Percentiles rank a stretch among this genome's conserved stretches.
Evolutionary conservation across 1,140 invertebrate genomes (phyloP).

Genomic region (Tetragnatha versicolor): DNA sequence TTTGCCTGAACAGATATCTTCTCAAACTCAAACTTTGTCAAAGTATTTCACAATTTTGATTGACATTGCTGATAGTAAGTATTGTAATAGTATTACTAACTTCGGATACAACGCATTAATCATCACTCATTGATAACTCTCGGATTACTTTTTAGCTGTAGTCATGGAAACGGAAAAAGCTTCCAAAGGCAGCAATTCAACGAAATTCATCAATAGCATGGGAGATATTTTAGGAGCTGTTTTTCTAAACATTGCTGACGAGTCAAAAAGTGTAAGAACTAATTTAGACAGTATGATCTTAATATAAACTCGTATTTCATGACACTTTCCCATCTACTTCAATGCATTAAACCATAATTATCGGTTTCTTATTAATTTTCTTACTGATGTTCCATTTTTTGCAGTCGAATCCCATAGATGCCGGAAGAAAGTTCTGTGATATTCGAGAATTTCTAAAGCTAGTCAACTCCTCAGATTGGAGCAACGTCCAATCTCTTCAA

Average conservation of each 20-base stretch:
- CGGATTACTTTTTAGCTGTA: background rate
- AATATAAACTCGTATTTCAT: background rate
- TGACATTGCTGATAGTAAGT: conserved; percentile 18
- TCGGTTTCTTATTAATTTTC: background rate
- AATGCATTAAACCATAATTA: background rate
- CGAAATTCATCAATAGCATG: background rate
- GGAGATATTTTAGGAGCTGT: conserved; percentile 10
- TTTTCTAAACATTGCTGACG: background rate
- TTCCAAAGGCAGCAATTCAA: background rate
- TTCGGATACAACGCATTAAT: background rate
- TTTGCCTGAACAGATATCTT: background rate
- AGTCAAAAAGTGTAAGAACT: background rate
- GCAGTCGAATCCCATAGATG: background rate
- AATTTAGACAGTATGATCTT: background rate
- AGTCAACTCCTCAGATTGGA: background rate
- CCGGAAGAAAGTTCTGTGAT: background rate
- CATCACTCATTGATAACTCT: background rate
- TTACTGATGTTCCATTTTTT: too few relatives aligned
- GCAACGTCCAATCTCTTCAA: background rate
- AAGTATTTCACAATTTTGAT: conserved; percentile 10
- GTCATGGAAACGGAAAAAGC: conserved; percentile 4
- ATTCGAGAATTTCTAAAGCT: background rate
- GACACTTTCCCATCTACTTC: too few relatives aligned
- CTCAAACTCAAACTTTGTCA: background rate
- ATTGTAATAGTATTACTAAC: background rate